A percentile compares a stretch with the other conserved stretches of the same genome.
Conservation (phyloP, 2,113 vertebrate genomes). For the Epinephelus fuscoguttatus region DNA sequence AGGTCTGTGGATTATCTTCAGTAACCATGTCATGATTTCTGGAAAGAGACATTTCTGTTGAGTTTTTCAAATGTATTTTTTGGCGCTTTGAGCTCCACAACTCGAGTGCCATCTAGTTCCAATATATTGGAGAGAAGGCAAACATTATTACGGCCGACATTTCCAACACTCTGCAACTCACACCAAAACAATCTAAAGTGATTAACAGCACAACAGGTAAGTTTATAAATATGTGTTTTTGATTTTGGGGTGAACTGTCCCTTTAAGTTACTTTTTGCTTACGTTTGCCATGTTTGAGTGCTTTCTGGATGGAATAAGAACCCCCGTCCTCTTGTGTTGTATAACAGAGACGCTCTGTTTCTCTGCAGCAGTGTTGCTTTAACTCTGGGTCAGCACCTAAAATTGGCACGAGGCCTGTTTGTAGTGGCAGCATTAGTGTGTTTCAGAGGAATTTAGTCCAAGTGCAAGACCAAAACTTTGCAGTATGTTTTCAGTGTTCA, state of each 20-base stretch:
- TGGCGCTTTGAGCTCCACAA: too few species aligned
- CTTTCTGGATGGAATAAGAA: background rate
- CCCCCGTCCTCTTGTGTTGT: background rate
- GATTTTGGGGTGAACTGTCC: too few species aligned
- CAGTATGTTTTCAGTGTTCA: conserved; percentile 12
- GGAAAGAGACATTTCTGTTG: too few species aligned
- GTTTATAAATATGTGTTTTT: too few species aligned
- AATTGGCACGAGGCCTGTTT: conserved; percentile 41
- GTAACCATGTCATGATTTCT: too few species aligned
- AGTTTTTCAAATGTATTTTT: too few species aligned
- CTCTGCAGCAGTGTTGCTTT: conserved; percentile 57
- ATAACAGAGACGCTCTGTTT: conserved; percentile 55
- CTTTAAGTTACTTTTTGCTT: background rate
- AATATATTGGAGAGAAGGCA: too few species aligned
- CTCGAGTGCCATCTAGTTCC: too few species aligned
- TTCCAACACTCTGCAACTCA: too few species aligned
- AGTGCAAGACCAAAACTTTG: background rate
- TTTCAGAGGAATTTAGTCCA: conserved; percentile 25
- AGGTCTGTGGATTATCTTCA: too few species aligned
- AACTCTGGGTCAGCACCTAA: conserved; percentile 55
- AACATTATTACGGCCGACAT: too few species aligned
- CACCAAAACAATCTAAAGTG: background rate
- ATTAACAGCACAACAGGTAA: too few species aligned
- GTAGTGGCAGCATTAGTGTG: conserved; percentile 32
- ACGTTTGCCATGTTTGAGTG: background rate